Base-by-base conservation (phyloP, 2,113 vertebrate species). In the Prinia subflava region DNA sequence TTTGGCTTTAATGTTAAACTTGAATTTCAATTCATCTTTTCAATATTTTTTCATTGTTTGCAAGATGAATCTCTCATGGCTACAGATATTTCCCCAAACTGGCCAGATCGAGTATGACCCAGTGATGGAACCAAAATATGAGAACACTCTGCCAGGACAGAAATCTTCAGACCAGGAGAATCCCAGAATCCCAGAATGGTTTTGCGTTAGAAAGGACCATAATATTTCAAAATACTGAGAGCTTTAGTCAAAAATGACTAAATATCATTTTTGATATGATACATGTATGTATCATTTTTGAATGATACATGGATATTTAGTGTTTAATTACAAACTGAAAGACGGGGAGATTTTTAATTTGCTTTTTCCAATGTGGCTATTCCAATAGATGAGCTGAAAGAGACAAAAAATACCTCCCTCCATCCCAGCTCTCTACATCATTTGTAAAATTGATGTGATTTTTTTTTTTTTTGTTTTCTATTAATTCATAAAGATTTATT, bases 101-200 rank as follows among this genome's bases (percentile, higher is more conserved):
- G 19, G 6, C 3, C 62, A 30, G 5, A 33, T 70, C 0, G 0
- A 23, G 28, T 16, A 49, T 3, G 13, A 22, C 57, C 16, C 35
- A 44, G 8, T 35, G 63, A 67, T 75, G 28, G 25, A 79, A 22
- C 11, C 27, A 83, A 49, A 22, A 18, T 20, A 12, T 16, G 15
- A 39, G n/a, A 37, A 64, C 6, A 13, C 17, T 59, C 27, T 79
- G 16, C 39, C 37, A 76, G n/a, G 64, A 23, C 57, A 76, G 42
- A 89, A 44, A 46, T 71, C 60, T 49, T 49, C 44, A 53, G 53
- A 50, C 3, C 30, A 46, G 37, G 47, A 75, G 24, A 68, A 24
- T 14, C 13, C 1, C 56, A 70, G 30, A 59, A 69, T 8, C 42
- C 24, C 56, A 55, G n/a, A 49, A 42, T 33, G 50, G 25, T 18